These are phyloP conservation scores for Columba livia DNA, from an alignment of 2,113 vertebrate species.

Conservation along the genomic window DNA sequence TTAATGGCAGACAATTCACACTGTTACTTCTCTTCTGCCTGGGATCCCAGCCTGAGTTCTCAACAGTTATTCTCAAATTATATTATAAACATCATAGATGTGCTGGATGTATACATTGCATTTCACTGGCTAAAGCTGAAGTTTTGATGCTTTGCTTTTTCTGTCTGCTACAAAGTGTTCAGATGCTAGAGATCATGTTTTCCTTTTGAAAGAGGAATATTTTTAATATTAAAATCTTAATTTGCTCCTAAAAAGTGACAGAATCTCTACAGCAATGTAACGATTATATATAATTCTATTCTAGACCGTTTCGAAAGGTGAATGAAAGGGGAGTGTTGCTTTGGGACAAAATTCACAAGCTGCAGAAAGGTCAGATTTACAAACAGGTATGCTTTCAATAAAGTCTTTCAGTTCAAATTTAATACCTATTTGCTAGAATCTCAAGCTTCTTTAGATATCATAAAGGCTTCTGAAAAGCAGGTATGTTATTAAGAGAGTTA, in stretches of 20 bases:
- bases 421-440: neutral
- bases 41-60: neutral
- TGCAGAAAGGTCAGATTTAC: constrained; percentile 97
- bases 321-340: constrained; percentile 91
- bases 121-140: neutral
- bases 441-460: neutral
- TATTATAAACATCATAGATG: rapidly evolving
- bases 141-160: neutral
- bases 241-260: neutral
- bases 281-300: neutral
- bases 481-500: neutral
- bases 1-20: neutral
- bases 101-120: neutral
- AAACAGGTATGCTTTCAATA: constrained; percentile 85
- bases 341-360: constrained; percentile 94
- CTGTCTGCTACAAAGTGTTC: neutral
- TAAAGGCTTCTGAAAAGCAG: neutral
- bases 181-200: neutral
- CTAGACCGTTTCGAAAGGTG: constrained; percentile 93
- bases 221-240: neutral
- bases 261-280: neutral
- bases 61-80: neutral
- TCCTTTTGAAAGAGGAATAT: neutral
- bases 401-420: neutral
- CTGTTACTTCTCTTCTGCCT: neutral